Base-by-base conservation (phyloP, 2,888 invertebrate species). In the Tholera decimalis region DNA sequence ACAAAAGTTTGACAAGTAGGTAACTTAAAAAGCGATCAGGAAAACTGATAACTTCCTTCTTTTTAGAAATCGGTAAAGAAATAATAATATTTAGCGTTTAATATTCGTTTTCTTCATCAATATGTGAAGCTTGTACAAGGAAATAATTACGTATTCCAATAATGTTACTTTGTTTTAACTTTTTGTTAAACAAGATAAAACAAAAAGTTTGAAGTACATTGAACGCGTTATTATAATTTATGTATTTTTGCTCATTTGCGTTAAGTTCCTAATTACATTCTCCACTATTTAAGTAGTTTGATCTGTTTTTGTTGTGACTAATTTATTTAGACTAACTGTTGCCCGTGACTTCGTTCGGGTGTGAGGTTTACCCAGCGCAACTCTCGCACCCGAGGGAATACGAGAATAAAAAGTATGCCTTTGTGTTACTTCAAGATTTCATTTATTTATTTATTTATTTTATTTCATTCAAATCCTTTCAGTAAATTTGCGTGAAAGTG, bases 101-200 rank as follows among this genome's bases (percentile, higher is more conserved):
- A 33, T 43, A 54, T 57, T 18, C 22, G 54, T 47, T 11, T 22
- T n/a, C 72, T 80, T 83, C 75, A 85, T 83, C 85, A 87, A 82
- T 84, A 83, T 79, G 77, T 84, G 85, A 85, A 85, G 81, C 20
- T 49, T 26, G 35, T 28, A 46, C 22, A 15, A 79, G 39, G 63
- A 81, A 78, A 76, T 83, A 83, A 89, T 89, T 88, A 85, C 63
- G 84, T 82, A 88, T 89, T 89, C 87, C 46, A 55, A 73, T 59
- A 73, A 57, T 72, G 81, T 82, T 85, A 85, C 86, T 86, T 87
- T 88, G 84, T 85, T 63, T 76, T 79, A 83, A 87, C 83, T 88
- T 80, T 49, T 71, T 61, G 77, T 76, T 74, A 82, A 84, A 83
- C 82, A 81, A 82, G 72, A 76, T 77, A 79, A 83, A 84, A 83